Percentiles rank a stretch among this genome's conserved stretches.
These are phyloP conservation scores for Schizothorax lantsangensis DNA, from an alignment of 2,797 vertebrate species.

Conservation along the genomic window DNA sequence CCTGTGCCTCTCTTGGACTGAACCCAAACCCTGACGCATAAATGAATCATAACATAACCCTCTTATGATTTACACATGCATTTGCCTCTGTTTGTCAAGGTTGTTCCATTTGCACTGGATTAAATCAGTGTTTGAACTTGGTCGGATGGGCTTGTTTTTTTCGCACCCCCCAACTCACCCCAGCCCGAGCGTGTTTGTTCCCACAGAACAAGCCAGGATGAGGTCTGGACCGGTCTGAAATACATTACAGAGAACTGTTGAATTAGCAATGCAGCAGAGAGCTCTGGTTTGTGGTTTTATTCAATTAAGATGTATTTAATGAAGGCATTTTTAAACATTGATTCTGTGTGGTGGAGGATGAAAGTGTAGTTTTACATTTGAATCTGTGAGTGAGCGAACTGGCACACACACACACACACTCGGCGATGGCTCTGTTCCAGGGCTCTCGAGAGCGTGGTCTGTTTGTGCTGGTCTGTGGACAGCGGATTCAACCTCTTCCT, in stretches of 20 bases:
- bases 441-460: slow-evolving; percentile 55
- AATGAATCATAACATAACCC: slow-evolving; percentile 74
- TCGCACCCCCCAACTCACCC: slow-evolving; percentile 55
- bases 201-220: slow-evolving; percentile 56
- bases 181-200: slow-evolving; percentile 20
- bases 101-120: slow-evolving; percentile 60
- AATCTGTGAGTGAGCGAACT: slow-evolving; percentile 1
- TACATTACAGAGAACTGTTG: slow-evolving; percentile 69
- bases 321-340: slow-evolving; percentile 72
- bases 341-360: slow-evolving; percentile 63
- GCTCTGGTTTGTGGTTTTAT: slow-evolving; percentile 69
- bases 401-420: slow-evolving; percentile 2
- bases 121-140: slow-evolving; percentile 71
- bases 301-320: slow-evolving; percentile 74
- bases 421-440: slow-evolving; percentile 10
- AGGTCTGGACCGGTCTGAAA: slow-evolving; percentile 61
- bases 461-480: slow-evolving; percentile 70
- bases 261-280: slow-evolving; percentile 55
- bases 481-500: slow-evolving; percentile 46
- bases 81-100: slow-evolving; percentile 62
- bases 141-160: slow-evolving; percentile 70
- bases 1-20: slow-evolving; percentile 49
- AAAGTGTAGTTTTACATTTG: slow-evolving; percentile 61
- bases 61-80: slow-evolving; percentile 52
- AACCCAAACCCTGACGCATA: slow-evolving; percentile 66